Evolutionary conservation across 2,113 vertebrate species (phyloP).

Genomic region (Talpa occidentalis): DNA sequence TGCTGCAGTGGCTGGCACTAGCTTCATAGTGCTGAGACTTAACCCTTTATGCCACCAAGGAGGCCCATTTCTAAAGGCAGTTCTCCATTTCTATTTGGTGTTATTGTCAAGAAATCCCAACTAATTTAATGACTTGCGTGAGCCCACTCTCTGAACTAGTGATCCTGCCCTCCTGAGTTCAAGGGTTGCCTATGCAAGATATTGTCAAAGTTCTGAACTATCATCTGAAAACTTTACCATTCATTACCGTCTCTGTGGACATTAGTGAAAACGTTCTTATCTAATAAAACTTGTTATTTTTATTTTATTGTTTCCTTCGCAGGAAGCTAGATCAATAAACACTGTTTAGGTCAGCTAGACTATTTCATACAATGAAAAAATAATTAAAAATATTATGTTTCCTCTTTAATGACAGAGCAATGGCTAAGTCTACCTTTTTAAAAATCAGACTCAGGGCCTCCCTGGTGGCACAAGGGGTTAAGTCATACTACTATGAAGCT

Average conservation of each 20-base stretch:
- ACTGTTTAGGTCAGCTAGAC: background rate
- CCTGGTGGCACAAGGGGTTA: too few relatives aligned
- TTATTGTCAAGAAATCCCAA: background rate
- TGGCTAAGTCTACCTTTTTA: background rate
- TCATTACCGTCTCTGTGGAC: background rate
- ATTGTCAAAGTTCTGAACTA: background rate
- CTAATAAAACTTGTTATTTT: slow-evolving; percentile 20
- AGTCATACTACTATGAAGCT: too few relatives aligned
- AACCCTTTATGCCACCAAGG: too few relatives aligned
- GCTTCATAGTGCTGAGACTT: too few relatives aligned
- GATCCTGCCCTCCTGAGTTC: background rate
- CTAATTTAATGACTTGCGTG: background rate
- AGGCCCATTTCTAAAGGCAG: too few relatives aligned
- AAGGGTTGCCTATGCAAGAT: background rate
- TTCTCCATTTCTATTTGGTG: background rate
- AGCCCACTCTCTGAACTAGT: background rate
- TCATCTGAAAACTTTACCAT: slow-evolving; percentile 3
- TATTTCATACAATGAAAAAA: slow-evolving; percentile 7
- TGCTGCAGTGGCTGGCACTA: too few relatives aligned
- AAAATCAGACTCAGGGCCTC: background rate
- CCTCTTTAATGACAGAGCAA: background rate
- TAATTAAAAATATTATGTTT: slow-evolving; percentile 30
- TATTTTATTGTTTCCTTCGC: background rate
- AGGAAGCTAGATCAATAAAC: background rate
- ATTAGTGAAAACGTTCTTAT: slow-evolving; percentile 34